phyloP scores from a whole-genome alignment of 2,888 invertebrate genomes.

The Rhagonycha lutea region DNA sequence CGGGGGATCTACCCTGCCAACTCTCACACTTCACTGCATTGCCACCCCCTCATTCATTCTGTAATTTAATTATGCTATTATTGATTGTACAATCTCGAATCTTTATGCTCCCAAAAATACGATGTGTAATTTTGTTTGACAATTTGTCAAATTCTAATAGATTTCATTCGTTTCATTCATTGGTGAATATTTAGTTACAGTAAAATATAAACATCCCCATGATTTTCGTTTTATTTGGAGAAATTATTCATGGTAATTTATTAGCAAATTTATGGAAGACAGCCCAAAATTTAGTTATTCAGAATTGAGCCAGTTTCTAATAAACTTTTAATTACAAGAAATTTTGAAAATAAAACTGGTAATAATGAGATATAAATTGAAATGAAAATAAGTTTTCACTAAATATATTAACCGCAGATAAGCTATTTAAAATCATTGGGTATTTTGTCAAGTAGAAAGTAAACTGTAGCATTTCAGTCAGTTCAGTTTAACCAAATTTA shows the following conservation, averaged over 20 bases:
- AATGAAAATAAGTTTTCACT: neutral
- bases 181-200: neutral
- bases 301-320: neutral
- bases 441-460: neutral
- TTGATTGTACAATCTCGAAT: conserved; percentile 36
- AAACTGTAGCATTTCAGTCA: neutral
- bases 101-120: conserved; percentile 18
- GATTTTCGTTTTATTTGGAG: neutral
- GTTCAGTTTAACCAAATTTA: neutral
- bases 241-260: neutral
- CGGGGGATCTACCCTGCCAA: conserved; percentile 39
- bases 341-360: neutral
- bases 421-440: neutral
- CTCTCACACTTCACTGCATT: conserved; percentile 48
- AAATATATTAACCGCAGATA: neutral
- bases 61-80: conserved; percentile 47
- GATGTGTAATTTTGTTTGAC: conserved; percentile 7
- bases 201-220: neutral
- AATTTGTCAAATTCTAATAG: conserved; percentile 1
- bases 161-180: conserved; percentile 1
- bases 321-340: no score
- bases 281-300: no score
- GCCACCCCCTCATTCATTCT: conserved; percentile 43
- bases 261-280: neutral
- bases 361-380: neutral